Evolutionary conservation across 2,113 vertebrate species (phyloP).

Genomic region (Neopipo cinnamomea): DNA sequence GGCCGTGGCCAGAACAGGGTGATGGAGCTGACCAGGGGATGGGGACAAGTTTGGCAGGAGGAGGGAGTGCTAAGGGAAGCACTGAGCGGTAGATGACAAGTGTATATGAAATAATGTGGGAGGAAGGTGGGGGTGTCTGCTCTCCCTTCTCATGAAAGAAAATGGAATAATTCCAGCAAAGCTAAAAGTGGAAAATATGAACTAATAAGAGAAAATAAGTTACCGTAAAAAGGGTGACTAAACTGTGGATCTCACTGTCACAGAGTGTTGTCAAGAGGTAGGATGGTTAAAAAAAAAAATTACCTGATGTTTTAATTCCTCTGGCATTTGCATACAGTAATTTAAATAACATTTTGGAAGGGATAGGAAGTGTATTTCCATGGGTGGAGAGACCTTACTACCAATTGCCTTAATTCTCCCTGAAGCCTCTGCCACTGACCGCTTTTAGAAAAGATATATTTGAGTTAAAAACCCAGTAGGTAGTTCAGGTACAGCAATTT

Average conservation of each 20-base stretch:
- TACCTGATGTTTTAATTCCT: background rate
- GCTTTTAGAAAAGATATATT: background rate
- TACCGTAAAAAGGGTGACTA: background rate
- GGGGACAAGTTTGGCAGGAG: background rate
- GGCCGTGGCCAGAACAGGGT: background rate
- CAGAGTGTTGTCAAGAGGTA: constrained; percentile 22
- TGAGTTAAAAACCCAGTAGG: background rate
- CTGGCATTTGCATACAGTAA: background rate
- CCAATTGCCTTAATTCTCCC: background rate
- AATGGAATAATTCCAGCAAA: background rate
- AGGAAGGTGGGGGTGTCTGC: background rate
- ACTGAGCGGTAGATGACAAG: background rate
- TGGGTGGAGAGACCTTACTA: background rate
- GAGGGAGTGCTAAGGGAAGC: background rate
- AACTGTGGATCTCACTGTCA: constrained; percentile 4
- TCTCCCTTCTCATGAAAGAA: background rate
- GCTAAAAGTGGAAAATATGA: background rate
- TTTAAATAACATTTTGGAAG: background rate
- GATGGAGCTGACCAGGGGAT: background rate
- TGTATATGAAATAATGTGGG: background rate
- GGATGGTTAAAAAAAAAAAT: background rate
- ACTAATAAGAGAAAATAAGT: constrained; percentile 31
- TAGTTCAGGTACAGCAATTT: background rate
- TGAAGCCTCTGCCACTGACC: background rate
- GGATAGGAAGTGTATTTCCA: background rate